phyloP scores from a whole-genome alignment of 2,888 invertebrate genomes.

The Nyleta sp. region DNA sequence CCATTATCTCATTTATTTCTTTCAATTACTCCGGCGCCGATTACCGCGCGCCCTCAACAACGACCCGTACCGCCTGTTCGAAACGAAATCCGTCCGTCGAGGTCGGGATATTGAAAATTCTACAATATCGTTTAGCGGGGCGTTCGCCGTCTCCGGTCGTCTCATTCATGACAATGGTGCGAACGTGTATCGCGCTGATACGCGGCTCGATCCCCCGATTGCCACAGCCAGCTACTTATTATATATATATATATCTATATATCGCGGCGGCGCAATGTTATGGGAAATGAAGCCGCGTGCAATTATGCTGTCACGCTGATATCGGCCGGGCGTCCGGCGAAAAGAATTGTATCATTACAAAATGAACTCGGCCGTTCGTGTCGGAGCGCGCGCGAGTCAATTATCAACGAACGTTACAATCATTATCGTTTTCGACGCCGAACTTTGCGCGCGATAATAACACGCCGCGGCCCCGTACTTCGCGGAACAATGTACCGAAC shows the following conservation, averaged over 20 bases:
- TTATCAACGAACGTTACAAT: conserved; percentile 10
- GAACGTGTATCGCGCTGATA: conserved; percentile 37
- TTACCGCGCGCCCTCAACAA: too few species aligned
- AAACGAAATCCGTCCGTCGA: too few species aligned
- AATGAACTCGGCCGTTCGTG: not conserved
- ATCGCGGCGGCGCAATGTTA: conserved; percentile 39
- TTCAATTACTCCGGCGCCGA: too few species aligned
- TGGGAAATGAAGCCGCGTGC: conserved; percentile 51
- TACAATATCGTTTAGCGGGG: conserved; percentile 22
- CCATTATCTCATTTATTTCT: not conserved
- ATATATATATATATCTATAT: too few species aligned
- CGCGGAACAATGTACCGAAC: too few species aligned
- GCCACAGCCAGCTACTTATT: conserved; percentile 50
- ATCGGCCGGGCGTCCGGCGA: conserved; percentile 1
- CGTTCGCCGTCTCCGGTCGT: conserved; percentile 37
- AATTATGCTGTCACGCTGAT: conserved; percentile 48
- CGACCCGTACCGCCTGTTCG: too few species aligned
- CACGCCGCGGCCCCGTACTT: too few species aligned
- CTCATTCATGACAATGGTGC: conserved; percentile 58
- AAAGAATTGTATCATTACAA: conserved; percentile 16
- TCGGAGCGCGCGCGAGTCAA: not conserved
- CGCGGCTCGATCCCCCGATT: conserved; percentile 32
- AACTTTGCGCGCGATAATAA: not conserved
- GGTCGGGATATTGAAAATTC: too few species aligned
- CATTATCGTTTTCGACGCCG: not conserved